Evolutionary conservation across 2,888 invertebrate species (phyloP), one percentile per base, ranked within the genome.

Genomic region (Baccha elongata): DNA sequence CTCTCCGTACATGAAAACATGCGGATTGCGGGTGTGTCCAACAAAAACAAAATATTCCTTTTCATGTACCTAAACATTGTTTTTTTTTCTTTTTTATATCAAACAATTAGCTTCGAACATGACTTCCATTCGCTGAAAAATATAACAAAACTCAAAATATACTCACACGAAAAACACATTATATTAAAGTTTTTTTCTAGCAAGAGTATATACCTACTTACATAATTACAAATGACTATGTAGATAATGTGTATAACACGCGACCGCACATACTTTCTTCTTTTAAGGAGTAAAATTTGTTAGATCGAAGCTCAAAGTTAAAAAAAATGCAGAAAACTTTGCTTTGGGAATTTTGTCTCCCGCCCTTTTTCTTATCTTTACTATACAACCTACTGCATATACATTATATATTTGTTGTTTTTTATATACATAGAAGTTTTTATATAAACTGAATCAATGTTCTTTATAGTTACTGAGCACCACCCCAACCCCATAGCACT

Each of bases 271-370:
- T 44, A 52, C 52, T n/a, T 11, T 17, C 17, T 40, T 58, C 58
- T 58, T 40, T 6, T 7, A 60, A 60, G 23, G 35, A 58, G 60
- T 64, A 50, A 68, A 78, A 78, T 78, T 71, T 83, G 83, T 83
- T 83, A 68, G 78, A 83, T 83, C 83, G 83, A 83, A 83, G 29
- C 83, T 64, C 29, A 23, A 55, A 64, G 68, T 65, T 44, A 26
- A 53, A 67, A 71, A 71, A 81, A 76, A 81, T 76, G 76, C 71
- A 81, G 71, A 76, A 40, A 58, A 81, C 74, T 52, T 68, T 50
- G 50, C 78, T 83, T 76, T 68, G 68, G 83, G 83, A 83, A 83
- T 83, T 78, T 67, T 46, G 4, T 53, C 48, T 11, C 11, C 48
- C 32, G n/a, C 13, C 21, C 32, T 21, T 13, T 23, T 71, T 32